phyloP scores from a whole-genome alignment of 2,113 vertebrate species.

The Bos javanicus region DNA sequence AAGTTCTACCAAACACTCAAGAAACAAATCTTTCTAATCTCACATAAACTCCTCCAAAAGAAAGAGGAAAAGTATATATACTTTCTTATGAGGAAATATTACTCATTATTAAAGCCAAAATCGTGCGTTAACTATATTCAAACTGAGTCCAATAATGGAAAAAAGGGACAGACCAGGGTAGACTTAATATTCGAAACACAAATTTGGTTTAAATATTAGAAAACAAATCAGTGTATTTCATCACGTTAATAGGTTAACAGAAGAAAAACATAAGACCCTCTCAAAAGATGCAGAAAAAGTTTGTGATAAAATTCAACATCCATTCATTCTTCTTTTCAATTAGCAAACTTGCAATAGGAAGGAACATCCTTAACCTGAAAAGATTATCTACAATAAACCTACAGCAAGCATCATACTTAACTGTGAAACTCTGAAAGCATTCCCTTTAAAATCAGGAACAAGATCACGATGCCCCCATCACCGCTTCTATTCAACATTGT shows the following conservation, averaged over 20 bases:
- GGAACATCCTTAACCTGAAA: conserved; percentile 45
- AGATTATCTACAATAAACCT: conserved; percentile 56
- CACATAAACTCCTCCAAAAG: not conserved
- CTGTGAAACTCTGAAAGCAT: conserved; percentile 63
- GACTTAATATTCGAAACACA: conserved; percentile 14
- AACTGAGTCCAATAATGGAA: not conserved
- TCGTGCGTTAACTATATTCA: conserved; percentile 21
- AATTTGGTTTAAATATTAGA: not conserved
- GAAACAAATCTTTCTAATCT: not conserved
- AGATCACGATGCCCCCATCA: conserved; percentile 52
- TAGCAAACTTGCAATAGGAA: conserved; percentile 5
- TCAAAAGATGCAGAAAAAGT: conserved; percentile 36
- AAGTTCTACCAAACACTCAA: conserved; percentile 4
- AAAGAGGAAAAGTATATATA: not conserved
- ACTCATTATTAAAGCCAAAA: conserved; percentile 12
- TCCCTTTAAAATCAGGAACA: conserved; percentile 68
- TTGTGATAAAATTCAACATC: conserved; percentile 28
- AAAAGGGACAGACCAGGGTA: not conserved
- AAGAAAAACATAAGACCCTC: conserved; percentile 7
- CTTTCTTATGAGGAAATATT: not conserved
- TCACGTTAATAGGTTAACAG: not conserved
- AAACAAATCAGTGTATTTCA: conserved; percentile 10
- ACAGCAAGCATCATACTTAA: conserved; percentile 64
- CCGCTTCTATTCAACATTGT: conserved; percentile 61
- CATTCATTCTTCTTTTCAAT: not conserved